Evolutionary conservation across 2,113 vertebrate species (phyloP).

Genomic region (Chrysochloris asiatica): DNA sequence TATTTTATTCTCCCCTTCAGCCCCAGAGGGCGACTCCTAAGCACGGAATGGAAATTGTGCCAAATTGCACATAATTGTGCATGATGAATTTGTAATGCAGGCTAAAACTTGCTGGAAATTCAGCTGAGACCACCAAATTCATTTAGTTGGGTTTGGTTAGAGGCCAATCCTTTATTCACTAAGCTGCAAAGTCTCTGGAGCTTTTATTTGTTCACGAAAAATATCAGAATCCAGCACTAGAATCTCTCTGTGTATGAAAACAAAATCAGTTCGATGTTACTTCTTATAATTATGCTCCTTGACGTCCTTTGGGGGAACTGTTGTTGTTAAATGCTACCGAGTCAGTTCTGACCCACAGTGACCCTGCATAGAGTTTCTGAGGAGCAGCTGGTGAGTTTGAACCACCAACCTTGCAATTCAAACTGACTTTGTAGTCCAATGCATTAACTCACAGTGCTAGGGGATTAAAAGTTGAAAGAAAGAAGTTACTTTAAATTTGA

Average conservation of each 20-base stretch:
- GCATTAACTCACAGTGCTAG: too few species aligned
- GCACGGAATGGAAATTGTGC: conserved; percentile 72
- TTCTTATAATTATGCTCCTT: conserved; percentile 32
- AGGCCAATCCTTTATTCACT: conserved; percentile 76
- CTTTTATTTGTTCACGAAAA: conserved; percentile 64
- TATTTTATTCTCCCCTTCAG: conserved; percentile 62
- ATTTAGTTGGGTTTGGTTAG: conserved; percentile 78
- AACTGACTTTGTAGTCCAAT: too few species aligned
- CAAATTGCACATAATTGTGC: conserved; percentile 81
- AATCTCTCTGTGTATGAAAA: conserved; percentile 64
- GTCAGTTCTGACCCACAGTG: too few species aligned
- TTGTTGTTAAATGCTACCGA: too few species aligned
- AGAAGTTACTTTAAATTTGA: conserved; percentile 57
- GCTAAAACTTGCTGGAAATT: conserved; percentile 78
- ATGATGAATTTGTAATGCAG: conserved; percentile 78
- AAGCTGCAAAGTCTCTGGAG: conserved; percentile 74
- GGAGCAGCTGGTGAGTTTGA: too few species aligned
- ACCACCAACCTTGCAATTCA: too few species aligned
- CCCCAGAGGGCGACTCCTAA: conserved; percentile 68
- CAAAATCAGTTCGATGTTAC: conserved; percentile 65
- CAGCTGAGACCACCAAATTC: conserved; percentile 79
- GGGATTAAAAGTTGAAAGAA: conserved; percentile 58
- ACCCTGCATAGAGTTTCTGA: too few species aligned
- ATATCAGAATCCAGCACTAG: conserved; percentile 66
- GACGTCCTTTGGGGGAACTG: neutral